Evolutionary conservation across 2,797 vertebrate genomes (phyloP).

Genomic region (Cossypha caffra): DNA sequence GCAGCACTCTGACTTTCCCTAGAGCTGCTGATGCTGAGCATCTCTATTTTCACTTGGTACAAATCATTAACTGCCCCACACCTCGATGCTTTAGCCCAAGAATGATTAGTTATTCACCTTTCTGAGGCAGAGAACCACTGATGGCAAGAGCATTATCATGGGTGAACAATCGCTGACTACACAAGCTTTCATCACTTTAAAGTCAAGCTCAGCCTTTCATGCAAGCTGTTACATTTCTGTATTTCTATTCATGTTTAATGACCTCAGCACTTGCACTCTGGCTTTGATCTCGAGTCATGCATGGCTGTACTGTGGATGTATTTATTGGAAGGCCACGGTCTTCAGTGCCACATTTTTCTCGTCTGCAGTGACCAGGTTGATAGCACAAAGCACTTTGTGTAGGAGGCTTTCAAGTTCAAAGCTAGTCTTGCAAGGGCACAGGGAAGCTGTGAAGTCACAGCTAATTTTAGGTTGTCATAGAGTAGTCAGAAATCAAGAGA

Average conservation of each 20-base stretch:
- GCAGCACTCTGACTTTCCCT: not conserved
- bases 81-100: not conserved
- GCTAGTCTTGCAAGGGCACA: constrained; percentile 24
- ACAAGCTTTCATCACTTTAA: constrained; percentile 42
- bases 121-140: not conserved
- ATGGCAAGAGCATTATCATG: not conserved
- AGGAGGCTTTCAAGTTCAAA: constrained; percentile 70
- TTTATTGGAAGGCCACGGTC: constrained; percentile 48
- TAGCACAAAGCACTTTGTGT: not conserved
- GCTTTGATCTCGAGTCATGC: constrained; percentile 53
- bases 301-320: constrained; percentile 13
- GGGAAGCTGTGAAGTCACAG: constrained; percentile 41
- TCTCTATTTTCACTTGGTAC: not conserved
- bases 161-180: constrained; percentile 48
- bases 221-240: constrained; percentile 56
- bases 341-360: constrained; percentile 23
- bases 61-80: not conserved
- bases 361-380: constrained; percentile 25
- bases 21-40: not conserved
- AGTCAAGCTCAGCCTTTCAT: constrained; percentile 58
- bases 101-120: constrained; percentile 37
- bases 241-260: constrained; percentile 54
- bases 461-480: constrained; percentile 19
- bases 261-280: constrained; percentile 34
- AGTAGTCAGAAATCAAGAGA: constrained; percentile 1